phyloP scores from a whole-genome alignment of 2,888 invertebrate genomes.

The Eupithecia abbreviata region DNA sequence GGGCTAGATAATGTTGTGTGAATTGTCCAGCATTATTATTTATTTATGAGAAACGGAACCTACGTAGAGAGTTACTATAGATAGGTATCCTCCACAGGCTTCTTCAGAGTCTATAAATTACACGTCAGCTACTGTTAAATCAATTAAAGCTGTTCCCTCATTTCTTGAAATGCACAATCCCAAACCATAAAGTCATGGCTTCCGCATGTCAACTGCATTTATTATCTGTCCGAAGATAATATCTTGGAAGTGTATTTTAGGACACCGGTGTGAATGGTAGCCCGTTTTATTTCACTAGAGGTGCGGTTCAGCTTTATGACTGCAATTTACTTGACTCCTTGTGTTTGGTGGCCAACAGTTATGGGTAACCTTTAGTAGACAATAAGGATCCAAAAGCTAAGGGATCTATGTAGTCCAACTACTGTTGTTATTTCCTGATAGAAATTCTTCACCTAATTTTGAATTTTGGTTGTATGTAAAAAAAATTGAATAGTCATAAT shows the following conservation, averaged over 20 bases:
- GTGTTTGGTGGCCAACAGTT: conserved; percentile 52
- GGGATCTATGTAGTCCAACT: neutral
- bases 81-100: neutral
- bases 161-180: conserved; percentile 2
- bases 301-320: conserved; percentile 68
- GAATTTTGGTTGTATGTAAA: no score
- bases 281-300: conserved; percentile 64
- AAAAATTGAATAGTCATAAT: no score
- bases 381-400: neutral
- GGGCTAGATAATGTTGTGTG: no score
- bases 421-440: neutral
- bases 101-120: conserved; percentile 4
- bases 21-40: no score
- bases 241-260: conserved; percentile 65
- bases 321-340: conserved; percentile 60
- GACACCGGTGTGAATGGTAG: conserved; percentile 75
- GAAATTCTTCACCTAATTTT: no score
- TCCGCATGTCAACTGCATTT: conserved; percentile 22
- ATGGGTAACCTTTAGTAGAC: neutral
- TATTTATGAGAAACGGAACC: neutral
- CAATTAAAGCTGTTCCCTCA: conserved; percentile 2
- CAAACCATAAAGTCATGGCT: conserved; percentile 7
- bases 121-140: conserved; percentile 1
- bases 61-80: neutral
- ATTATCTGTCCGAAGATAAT: conserved; percentile 26